These are phyloP conservation scores for Stegophylla sp. DNA, from an alignment of 2,888 invertebrate genomes.

Conservation along the genomic window DNA sequence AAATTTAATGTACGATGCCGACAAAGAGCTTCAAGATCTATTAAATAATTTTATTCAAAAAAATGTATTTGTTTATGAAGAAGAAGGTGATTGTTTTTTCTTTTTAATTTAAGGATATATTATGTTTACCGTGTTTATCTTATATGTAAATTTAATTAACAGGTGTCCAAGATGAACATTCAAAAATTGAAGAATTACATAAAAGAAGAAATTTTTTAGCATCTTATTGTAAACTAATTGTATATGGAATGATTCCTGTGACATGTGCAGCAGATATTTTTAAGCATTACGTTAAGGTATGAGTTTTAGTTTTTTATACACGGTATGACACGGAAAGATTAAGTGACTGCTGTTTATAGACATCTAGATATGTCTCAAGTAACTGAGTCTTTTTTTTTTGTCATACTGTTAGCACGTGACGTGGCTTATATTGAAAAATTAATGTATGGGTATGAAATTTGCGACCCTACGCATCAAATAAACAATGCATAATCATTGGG, in stretches of 20 bases:
- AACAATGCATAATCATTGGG: too few species aligned
- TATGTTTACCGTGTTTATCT: not conserved
- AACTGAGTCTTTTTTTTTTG: too few species aligned
- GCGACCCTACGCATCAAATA: too few species aligned
- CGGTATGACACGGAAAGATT: not conserved
- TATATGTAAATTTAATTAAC: conserved; percentile 60
- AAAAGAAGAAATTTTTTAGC: conserved; percentile 95
- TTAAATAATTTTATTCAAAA: conserved; percentile 91
- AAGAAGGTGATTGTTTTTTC: conserved; percentile 72
- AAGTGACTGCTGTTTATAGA: too few species aligned
- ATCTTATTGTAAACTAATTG: conserved; percentile 95
- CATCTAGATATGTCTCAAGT: too few species aligned
- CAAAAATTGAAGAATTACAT: conserved; percentile 95
- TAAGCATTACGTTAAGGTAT: conserved; percentile 93
- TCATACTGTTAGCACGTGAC: too few species aligned
- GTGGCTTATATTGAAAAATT: too few species aligned
- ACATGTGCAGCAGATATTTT: conserved; percentile 92
- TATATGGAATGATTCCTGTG: conserved; percentile 95
- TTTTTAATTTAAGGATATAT: too few species aligned
- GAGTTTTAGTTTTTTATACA: conserved; percentile 49
- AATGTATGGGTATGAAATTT: too few species aligned
- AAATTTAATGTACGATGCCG: conserved; percentile 80
- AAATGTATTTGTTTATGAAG: conserved; percentile 91
- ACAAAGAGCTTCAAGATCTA: conserved; percentile 78
- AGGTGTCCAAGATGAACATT: conserved; percentile 91